phyloP scores from a whole-genome alignment of 2,888 invertebrate species.

The Coronaproctus castanopsis region DNA sequence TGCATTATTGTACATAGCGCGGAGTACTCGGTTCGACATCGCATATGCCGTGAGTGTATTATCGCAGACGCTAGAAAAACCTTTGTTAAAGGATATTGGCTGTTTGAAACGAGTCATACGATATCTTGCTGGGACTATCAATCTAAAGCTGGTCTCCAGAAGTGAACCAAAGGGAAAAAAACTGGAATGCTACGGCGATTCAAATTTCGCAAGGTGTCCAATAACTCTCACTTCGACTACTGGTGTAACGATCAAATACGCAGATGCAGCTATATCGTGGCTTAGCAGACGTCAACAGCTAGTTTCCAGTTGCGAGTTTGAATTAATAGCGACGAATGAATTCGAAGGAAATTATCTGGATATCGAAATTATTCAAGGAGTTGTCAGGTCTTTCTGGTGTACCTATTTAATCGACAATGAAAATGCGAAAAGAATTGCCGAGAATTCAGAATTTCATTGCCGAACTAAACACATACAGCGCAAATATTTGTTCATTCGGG shows the following conservation, averaged over 20 bases:
- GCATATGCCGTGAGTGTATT: conserved; percentile 1
- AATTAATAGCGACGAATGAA: conserved; percentile 15
- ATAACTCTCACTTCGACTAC: conserved; percentile 23
- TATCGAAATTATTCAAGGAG: conserved; percentile 21
- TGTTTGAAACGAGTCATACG: conserved; percentile 22
- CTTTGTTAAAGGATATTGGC: neutral
- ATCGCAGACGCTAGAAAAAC: conserved; percentile 4
- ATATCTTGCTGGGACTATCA: conserved; percentile 21
- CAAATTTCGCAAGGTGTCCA: conserved; percentile 24
- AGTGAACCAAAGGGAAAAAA: neutral
- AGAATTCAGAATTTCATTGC: conserved; percentile 23
- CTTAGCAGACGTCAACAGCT: conserved; percentile 10
- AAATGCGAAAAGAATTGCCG: conserved; percentile 21
- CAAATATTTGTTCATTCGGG: conserved; percentile 13
- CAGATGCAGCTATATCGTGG: conserved; percentile 14
- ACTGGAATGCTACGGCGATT: conserved; percentile 22
- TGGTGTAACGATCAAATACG: conserved; percentile 17
- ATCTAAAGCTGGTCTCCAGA: conserved; percentile 19
- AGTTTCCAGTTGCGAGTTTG: conserved; percentile 14
- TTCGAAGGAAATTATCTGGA: conserved; percentile 20
- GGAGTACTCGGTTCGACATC: conserved; percentile 19
- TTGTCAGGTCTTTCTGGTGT: conserved; percentile 17
- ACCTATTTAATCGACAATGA: conserved; percentile 22
- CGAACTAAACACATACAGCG: conserved; percentile 22
- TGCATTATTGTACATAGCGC: conserved; percentile 1